Conservation (phyloP, 2,797 vertebrate genomes). For the Nasua narica region DNA sequence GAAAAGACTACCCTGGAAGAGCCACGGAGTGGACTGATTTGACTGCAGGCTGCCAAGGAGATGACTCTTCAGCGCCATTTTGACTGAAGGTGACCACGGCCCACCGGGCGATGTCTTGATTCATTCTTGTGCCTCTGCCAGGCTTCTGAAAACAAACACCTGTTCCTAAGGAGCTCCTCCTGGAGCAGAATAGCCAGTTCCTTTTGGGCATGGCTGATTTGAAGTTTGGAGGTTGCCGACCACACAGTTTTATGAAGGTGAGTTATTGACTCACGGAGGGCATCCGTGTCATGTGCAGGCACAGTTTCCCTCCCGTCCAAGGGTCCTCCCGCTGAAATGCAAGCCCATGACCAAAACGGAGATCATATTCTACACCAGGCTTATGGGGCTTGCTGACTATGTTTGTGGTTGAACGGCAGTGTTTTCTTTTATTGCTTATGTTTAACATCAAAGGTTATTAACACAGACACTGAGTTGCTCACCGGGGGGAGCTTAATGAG, state of each 20-base stretch:
- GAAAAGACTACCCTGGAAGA: neutral
- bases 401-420: too few species aligned
- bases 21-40: neutral
- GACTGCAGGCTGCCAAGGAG: neutral
- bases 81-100: rapidly evolving
- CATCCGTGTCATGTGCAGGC: neutral
- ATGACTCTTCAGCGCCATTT: neutral
- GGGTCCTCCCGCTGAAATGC: neutral
- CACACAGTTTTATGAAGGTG: neutral
- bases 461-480: neutral
- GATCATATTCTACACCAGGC: neutral
- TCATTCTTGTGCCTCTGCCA: neutral
- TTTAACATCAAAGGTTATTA: neutral
- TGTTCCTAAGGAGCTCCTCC: neutral
- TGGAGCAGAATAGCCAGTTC: neutral
- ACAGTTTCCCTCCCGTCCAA: rapidly evolving
- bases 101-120: rapidly evolving
- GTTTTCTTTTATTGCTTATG: neutral
- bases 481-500: neutral
- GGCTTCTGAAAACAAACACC: neutral
- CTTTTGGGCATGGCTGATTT: neutral
- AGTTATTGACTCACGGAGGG: rapidly evolving
- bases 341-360: neutral
- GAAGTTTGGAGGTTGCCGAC: neutral
- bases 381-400: rapidly evolving